Conservation (phyloP, 2,888 invertebrate genomes). For the Slavum lentiscoides region DNA sequence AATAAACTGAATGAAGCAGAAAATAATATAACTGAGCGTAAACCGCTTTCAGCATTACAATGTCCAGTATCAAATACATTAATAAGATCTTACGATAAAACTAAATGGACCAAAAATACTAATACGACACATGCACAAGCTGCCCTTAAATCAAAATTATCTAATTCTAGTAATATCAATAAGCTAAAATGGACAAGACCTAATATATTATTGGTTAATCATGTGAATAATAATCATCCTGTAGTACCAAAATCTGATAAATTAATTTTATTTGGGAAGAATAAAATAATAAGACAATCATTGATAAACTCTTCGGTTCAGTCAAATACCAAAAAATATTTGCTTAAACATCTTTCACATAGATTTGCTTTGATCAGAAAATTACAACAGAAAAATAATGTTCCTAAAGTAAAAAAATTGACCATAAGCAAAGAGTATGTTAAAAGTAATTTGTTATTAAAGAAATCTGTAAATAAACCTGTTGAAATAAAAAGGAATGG, state of each 20-base stretch:
- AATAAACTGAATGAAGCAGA: background rate
- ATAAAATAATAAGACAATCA: conserved; percentile 48
- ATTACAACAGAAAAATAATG: conserved; percentile 32
- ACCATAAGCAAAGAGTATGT: background rate
- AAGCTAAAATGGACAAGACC: conserved; percentile 50
- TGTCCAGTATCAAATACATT: conserved; percentile 1
- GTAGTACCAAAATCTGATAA: conserved; percentile 29
- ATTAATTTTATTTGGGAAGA: conserved; percentile 47
- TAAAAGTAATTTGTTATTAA: conserved; percentile 16
- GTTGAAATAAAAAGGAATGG: conserved; percentile 25
- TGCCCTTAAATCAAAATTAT: conserved; percentile 3
- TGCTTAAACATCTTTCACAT: conserved; percentile 41
- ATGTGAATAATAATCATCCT: background rate
- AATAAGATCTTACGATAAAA: conserved; percentile 16
- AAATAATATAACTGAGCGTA: conserved; percentile 8
- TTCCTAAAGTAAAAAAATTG: conserved; percentile 10
- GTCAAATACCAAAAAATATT: conserved; percentile 24
- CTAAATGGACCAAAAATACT: conserved; percentile 19
- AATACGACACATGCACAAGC: background rate
- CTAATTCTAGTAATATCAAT: conserved; percentile 17
- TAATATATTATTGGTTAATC: conserved; percentile 28
- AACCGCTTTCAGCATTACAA: conserved; percentile 27
- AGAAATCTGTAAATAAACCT: background rate
- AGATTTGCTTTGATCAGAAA: conserved; percentile 40
- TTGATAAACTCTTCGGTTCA: conserved; percentile 29